phyloP scores from a whole-genome alignment of 2,797 vertebrate genomes.

The Crypturellus tataupa region DNA sequence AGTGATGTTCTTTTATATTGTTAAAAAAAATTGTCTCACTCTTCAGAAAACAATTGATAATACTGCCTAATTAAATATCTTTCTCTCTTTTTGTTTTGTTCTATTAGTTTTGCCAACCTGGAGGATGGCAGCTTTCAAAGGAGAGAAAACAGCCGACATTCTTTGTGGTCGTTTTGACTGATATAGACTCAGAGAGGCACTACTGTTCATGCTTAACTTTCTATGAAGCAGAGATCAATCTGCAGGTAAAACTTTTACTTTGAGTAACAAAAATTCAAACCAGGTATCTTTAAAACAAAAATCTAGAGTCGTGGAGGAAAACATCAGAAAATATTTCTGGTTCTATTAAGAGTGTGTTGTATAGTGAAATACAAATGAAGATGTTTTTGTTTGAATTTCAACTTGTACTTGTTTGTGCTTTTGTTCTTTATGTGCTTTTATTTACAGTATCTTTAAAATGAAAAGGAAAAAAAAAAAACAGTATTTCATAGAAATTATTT shows the following conservation, averaged over 20 bases:
- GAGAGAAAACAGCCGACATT: constrained; percentile 94
- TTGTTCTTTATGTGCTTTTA: not conserved
- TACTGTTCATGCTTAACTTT: constrained; percentile 98
- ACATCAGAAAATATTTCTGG: not conserved
- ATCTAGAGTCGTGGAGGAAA: not conserved
- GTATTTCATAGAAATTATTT: not conserved
- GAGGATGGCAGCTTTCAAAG: constrained; percentile 93
- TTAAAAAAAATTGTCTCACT: not conserved
- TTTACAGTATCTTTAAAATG: not conserved
- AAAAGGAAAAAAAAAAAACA: not conserved
- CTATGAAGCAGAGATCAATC: constrained; percentile 95
- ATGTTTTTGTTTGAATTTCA: not conserved
- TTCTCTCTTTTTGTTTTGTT: not conserved
- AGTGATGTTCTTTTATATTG: not conserved
- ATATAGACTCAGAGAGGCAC: constrained; percentile 97
- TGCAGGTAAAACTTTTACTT: constrained; percentile 86
- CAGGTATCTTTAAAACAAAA: not conserved
- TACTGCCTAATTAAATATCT: not conserved
- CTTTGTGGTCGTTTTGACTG: constrained; percentile 97
- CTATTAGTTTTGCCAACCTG: constrained; percentile 95
- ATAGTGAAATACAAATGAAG: not conserved
- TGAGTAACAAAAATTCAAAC: not conserved
- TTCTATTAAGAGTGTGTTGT: not conserved
- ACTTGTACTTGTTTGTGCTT: not conserved
- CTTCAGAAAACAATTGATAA: not conserved